These are phyloP conservation scores for Scylla paramamosain DNA, from an alignment of 1,140 invertebrate species.

Conservation along the genomic window DNA sequence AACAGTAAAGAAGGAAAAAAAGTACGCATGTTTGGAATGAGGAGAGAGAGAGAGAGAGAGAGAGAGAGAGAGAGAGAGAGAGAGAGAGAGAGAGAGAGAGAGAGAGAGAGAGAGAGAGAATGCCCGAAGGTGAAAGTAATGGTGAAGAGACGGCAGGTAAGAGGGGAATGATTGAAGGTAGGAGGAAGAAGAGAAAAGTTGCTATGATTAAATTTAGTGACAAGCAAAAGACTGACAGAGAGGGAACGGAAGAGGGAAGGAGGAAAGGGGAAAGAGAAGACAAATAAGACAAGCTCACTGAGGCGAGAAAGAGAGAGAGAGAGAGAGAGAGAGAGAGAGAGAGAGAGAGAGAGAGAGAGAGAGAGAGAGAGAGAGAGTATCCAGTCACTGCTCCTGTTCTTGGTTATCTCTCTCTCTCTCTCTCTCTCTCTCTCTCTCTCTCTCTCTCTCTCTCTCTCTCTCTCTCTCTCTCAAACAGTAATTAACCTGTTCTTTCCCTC, in stretches of 20 bases:
- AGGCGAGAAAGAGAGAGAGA: slow-evolving; percentile 6
- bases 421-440: slow-evolving; percentile 12
- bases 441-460: slow-evolving; percentile 20
- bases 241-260: too few species aligned
- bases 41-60: neutral
- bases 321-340: neutral
- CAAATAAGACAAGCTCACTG: too few species aligned
- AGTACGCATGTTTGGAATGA: too few species aligned
- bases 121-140: neutral
- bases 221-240: too few species aligned
- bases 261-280: too few species aligned
- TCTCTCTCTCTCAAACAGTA: slow-evolving; percentile 2
- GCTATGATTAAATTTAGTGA: neutral
- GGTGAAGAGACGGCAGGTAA: neutral
- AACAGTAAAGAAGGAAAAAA: too few species aligned
- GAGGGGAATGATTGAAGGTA: neutral
- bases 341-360: too few species aligned
- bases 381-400: neutral
- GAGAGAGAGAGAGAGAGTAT: too few species aligned
- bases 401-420: neutral
- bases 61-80: neutral
- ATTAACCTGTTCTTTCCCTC: neutral
- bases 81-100: neutral
- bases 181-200: neutral
- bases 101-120: neutral